phyloP scores from a whole-genome alignment of 2,113 vertebrate genomes.

The Gnathonemus echidnorhynchus region DNA sequence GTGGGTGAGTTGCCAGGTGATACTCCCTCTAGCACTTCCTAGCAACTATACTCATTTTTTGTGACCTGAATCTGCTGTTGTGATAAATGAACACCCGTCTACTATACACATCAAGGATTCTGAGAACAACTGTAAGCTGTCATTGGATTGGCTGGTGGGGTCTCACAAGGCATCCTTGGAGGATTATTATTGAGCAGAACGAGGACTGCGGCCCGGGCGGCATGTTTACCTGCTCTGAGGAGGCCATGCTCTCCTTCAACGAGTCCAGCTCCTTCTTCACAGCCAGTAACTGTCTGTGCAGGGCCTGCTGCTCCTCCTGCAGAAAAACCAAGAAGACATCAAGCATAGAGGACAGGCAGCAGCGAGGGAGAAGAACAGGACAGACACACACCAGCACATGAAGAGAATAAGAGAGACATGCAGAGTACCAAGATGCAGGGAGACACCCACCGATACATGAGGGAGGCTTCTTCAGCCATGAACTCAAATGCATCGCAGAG shows the following conservation, averaged over 20 bases:
- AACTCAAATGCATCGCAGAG: neutral
- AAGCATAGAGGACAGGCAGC: neutral
- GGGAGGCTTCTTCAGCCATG: neutral
- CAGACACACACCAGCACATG: neutral
- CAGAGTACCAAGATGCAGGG: neutral
- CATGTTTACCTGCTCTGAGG: constrained; percentile 68
- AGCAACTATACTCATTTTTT: neutral
- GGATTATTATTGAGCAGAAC: neutral
- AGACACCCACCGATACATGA: neutral
- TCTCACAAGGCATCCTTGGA: neutral
- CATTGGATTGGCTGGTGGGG: neutral
- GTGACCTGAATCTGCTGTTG: neutral
- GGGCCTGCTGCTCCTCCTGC: constrained; percentile 73
- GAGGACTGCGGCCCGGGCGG: neutral
- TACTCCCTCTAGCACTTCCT: neutral
- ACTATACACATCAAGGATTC: neutral
- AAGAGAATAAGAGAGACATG: neutral
- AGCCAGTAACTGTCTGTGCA: constrained; percentile 74
- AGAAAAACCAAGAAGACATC: neutral
- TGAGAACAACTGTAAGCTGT: neutral
- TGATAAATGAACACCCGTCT: neutral
- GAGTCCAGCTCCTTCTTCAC: constrained; percentile 73
- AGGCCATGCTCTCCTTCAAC: constrained; percentile 63
- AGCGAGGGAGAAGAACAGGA: neutral
- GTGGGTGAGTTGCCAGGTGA: neutral